A percentile compares a stretch with the other conserved stretches of the same genome.
Evolutionary conservation across 2,888 invertebrate genomes (phyloP).

Genomic region (Troides oblongomaculatus): DNA sequence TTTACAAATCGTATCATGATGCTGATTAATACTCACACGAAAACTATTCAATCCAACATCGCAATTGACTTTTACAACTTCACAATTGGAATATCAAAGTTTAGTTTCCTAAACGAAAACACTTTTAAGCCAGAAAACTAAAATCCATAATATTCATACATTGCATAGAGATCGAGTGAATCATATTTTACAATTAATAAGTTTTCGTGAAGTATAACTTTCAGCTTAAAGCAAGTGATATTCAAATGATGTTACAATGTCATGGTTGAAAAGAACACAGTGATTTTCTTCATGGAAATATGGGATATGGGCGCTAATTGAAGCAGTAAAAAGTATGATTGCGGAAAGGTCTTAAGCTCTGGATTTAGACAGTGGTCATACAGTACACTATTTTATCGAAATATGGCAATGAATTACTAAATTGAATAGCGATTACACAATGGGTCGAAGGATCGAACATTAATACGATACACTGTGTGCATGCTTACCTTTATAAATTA

Average conservation of each 20-base stretch:
- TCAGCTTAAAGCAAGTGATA: slow-evolving; percentile 43
- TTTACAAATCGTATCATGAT: slow-evolving; percentile 35
- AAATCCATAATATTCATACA: neutral
- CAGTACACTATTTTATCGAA: slow-evolving; percentile 20
- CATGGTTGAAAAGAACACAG: slow-evolving; percentile 31
- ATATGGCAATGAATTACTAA: slow-evolving; percentile 39
- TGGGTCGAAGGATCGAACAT: slow-evolving; percentile 37
- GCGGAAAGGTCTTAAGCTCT: slow-evolving; percentile 16
- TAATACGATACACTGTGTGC: slow-evolving; percentile 69
- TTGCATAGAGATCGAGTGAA: neutral
- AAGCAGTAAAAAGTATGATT: slow-evolving; percentile 8
- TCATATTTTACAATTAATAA: slow-evolving; percentile 16
- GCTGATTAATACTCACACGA: slow-evolving; percentile 36
- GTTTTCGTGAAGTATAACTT: slow-evolving; percentile 39
- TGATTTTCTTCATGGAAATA: slow-evolving; percentile 25
- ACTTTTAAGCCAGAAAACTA: neutral
- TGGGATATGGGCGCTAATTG: slow-evolving; percentile 9
- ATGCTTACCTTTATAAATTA: slow-evolving; percentile 79
- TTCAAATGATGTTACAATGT: slow-evolving; percentile 35
- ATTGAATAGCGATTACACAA: slow-evolving; percentile 36
- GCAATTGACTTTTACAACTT: neutral
- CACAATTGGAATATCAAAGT: neutral
- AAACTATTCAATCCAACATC: slow-evolving; percentile 25
- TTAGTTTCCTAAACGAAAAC: neutral
- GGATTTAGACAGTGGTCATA: slow-evolving; percentile 16